These are phyloP conservation scores for Anisognathus igniventris DNA, from an alignment of 2,797 vertebrate species.

Conservation along the genomic window DNA sequence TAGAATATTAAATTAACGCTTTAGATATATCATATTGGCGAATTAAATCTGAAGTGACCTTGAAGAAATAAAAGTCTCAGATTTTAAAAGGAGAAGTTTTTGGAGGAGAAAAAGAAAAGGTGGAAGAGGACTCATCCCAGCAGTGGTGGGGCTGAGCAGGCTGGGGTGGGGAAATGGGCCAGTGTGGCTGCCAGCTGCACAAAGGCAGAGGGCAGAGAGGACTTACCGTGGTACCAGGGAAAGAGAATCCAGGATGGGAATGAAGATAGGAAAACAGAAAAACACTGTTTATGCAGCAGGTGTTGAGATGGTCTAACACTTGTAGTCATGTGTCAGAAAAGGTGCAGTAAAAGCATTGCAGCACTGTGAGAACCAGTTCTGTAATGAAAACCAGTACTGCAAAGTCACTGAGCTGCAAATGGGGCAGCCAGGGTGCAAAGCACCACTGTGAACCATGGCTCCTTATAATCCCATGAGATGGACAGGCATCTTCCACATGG, in stretches of 20 bases:
- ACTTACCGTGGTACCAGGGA: not conserved
- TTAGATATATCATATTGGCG: not conserved
- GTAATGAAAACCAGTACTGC: not conserved
- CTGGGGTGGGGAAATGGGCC: not conserved
- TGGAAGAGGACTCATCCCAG: not conserved
- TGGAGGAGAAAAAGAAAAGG: not conserved
- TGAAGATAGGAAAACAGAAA: not conserved
- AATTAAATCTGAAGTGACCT: conserved; percentile 45
- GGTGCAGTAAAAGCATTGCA: not conserved
- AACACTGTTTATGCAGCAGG: not conserved
- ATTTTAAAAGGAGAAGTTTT: conserved; percentile 5
- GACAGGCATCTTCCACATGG: not conserved
- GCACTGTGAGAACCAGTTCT: not conserved
- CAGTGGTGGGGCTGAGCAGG: not conserved
- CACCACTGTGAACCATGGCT: not conserved
- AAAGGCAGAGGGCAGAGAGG: not conserved
- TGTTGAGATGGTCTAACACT: not conserved
- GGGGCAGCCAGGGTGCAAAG: not conserved
- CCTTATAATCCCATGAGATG: not conserved
- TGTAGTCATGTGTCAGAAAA: not conserved
- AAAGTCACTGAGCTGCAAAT: not conserved
- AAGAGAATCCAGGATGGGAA: not conserved
- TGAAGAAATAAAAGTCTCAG: conserved; percentile 47
- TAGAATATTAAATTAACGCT: conserved; percentile 55
- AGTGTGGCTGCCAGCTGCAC: not conserved